Evolutionary conservation across 2,797 vertebrate species (phyloP), one percentile per base, ranked within the genome.

Genomic region (Pseudomugil gertrudae): DNA sequence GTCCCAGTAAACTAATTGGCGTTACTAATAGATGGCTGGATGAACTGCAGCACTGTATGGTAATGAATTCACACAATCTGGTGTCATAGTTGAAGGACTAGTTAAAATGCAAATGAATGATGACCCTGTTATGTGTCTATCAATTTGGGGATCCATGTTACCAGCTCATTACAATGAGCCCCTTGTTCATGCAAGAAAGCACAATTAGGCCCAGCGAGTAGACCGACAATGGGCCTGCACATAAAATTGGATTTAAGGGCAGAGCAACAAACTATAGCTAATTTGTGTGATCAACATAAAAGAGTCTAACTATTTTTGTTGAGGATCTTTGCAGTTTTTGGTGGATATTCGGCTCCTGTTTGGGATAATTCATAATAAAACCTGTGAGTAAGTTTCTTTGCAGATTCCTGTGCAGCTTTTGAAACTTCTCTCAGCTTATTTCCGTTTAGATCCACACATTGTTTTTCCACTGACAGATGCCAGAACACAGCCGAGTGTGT

Each of bases 1-100:
- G 90, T 90, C 93, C 90, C 87, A 94, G 87, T 93, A 93, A 94
- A 93, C 90, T 93, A 94, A 93, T 94, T 94, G 93, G 88, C 91
- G 91, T 94, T 89, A 94, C 91, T 93, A 95, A 94, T 93, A 87
- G 92, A 89, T 92, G 89, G 89, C 90, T 87, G 90, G 89, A 92
- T 92, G 89, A 92, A 91, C 88, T 74, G 87, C 84, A 86, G 78
- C 84, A 80, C 88, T 89, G 89, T 82, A 81, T 87, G 85, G 76
- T 86, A 91, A 90, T 91, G 85, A 89, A 88, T 89, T 90, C 85
- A 88, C 89, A 90, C 84, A 83, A 89, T 89, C 84, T 85, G 88
- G 90, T 93, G 93, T 93, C 90, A 89, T 92, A 89, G 92, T 89
- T 87, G 85, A 91, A 90, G 79, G 85, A 91, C 90, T 90, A 92